phyloP scores from a whole-genome alignment of 2,113 vertebrate genomes.

The Pangasianodon gigas region DNA sequence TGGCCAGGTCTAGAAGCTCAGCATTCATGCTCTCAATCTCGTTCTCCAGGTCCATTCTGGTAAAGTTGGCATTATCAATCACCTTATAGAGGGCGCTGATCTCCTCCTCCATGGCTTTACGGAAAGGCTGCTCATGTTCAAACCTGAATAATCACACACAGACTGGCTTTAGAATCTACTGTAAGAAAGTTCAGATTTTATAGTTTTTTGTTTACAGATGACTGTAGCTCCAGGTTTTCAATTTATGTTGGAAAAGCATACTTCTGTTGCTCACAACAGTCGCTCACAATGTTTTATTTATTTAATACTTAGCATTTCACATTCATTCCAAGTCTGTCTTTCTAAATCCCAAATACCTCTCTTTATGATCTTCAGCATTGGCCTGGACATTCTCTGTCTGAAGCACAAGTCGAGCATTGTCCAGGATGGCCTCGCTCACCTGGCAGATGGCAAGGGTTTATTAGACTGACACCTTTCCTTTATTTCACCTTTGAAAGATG shows the following conservation, averaged over 20 bases:
- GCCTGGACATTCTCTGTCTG: conserved; percentile 90
- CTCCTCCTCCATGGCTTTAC: conserved; percentile 89
- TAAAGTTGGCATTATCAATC: conserved; percentile 86
- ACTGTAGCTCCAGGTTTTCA: not conserved
- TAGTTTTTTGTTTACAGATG: not conserved
- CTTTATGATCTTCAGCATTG: conserved; percentile 88
- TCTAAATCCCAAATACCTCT: conserved; percentile 70
- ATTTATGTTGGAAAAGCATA: not conserved
- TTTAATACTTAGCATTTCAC: not conserved
- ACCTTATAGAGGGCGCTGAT: conserved; percentile 89
- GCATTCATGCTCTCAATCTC: conserved; percentile 86
- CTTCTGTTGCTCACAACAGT: not conserved
- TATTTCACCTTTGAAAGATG: not conserved
- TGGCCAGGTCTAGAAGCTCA: conserved; percentile 81
- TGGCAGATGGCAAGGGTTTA: conserved; percentile 55
- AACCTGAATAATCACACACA: conserved; percentile 70
- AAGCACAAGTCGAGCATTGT: conserved; percentile 89
- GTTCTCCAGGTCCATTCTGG: conserved; percentile 84
- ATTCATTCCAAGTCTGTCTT: not conserved
- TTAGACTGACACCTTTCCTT: not conserved
- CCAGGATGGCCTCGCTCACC: conserved; percentile 88
- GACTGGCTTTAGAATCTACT: not conserved
- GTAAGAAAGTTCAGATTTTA: not conserved
- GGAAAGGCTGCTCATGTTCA: conserved; percentile 88
- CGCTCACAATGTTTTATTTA: not conserved